Evolutionary conservation across 2,888 invertebrate species (phyloP), one percentile per base, ranked within the genome.

Genomic region (Trichopria drosophilae): DNA sequence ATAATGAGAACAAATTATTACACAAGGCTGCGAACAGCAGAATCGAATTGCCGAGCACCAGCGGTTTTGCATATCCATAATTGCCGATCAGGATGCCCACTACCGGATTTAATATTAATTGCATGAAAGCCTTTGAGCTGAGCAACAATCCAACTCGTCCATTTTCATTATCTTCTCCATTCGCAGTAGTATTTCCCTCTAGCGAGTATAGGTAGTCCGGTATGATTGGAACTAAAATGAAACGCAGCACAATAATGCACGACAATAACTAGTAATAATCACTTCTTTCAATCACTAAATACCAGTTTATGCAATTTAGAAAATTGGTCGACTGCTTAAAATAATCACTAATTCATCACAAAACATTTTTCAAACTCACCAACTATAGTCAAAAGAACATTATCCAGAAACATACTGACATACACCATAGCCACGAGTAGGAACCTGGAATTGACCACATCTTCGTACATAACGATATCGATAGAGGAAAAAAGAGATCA

Each of bases 321-420:
- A 22, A 24, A 26, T 18, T 16, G 35, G 32, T 4, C 2, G 7
- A 10, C 29, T 16, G 36, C 18, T 29, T 18, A 29, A 31, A 47
- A 31, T 34, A 45, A 31, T 18, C 9, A 19, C 45, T 18, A 41
- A n/a, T n/a, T n/a, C n/a, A n/a, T 24, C 10, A 24, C 10, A 10
- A 24, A 10, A 26, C n/a, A 26, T 26, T 10, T 26, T 10, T 20
- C 3, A 6, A 19, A 77, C 86, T 84, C 77, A 94, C 93, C 94
- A 40, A 94, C 86, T 26, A 92, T 89, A 24, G 93, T 93, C 36
- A 93, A 80, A 16, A 94, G 80, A 55, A 93, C 84, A 76, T 93
- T 94, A 78, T 94, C 93, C 72, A 90, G 76, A 64, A 90, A 82
- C 70, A 90, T 83, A 2, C 89, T 86, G 53, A 87, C 74, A 72